phyloP scores from a whole-genome alignment of 1,140 invertebrate genomes.

The Calliopsis andreniformis region DNA sequence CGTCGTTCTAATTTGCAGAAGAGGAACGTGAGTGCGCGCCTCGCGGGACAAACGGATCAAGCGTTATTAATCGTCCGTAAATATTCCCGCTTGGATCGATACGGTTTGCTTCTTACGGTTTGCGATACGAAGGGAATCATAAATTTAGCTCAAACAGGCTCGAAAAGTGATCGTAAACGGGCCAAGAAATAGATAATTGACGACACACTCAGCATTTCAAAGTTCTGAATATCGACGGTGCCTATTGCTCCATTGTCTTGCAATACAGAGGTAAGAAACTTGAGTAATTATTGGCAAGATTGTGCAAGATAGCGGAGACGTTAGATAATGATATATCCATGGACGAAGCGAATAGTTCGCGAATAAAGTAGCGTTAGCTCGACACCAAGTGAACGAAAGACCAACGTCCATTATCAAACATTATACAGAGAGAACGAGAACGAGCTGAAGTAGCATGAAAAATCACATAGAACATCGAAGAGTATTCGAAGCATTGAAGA shows the following conservation, averaged over 20 bases:
- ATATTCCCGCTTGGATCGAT: slow-evolving; percentile 43
- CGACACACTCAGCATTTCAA: too few relatives aligned
- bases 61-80: slow-evolving; percentile 46
- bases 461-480: slow-evolving; percentile 38
- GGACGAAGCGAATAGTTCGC: background rate
- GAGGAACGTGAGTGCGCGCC: slow-evolving; percentile 4
- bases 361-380: background rate
- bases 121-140: slow-evolving; percentile 43
- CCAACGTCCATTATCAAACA: background rate
- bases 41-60: slow-evolving; percentile 32
- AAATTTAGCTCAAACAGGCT: slow-evolving; percentile 35
- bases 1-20: slow-evolving; percentile 38
- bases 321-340: background rate
- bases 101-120: slow-evolving; percentile 28
- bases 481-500: slow-evolving; percentile 45
- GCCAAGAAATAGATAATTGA: too few relatives aligned
- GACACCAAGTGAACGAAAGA: background rate
- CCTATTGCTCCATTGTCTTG: background rate
- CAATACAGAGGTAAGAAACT: background rate
- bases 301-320: background rate
- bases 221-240: background rate
- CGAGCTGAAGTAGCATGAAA: background rate
- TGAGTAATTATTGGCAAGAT: slow-evolving; percentile 12
- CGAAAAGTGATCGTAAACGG: slow-evolving; percentile 11
- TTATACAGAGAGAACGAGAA: background rate